phyloP scores from a whole-genome alignment of 2,888 invertebrate species.

The Idaea biselata region DNA sequence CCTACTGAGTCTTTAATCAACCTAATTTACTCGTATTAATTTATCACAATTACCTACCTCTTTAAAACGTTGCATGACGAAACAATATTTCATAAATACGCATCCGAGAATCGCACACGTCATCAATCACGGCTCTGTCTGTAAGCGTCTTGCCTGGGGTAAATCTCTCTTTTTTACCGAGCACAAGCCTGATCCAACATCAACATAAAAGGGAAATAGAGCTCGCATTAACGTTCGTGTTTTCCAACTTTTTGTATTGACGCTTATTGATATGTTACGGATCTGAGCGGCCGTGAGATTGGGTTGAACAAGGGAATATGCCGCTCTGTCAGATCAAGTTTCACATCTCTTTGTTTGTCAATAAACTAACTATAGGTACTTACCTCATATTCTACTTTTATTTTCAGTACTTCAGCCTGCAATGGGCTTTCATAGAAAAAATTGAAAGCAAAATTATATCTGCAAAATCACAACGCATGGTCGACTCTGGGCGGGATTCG shows the following conservation, averaged over 20 bases:
- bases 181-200: conserved; percentile 26
- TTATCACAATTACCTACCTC: background rate
- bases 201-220: conserved; percentile 29
- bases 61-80: background rate
- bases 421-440: too few relatives aligned
- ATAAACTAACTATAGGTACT: too few relatives aligned
- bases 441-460: too few relatives aligned
- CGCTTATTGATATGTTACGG: conserved; percentile 9
- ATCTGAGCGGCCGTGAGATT: background rate
- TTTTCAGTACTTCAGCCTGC: too few relatives aligned
- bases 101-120: conserved; percentile 21
- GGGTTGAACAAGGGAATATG: background rate
- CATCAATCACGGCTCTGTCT: conserved; percentile 49
- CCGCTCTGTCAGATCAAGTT: background rate
- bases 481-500: too few relatives aligned
- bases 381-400: too few relatives aligned
- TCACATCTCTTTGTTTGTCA: too few relatives aligned
- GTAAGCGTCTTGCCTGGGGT: conserved; percentile 40
- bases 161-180: conserved; percentile 56
- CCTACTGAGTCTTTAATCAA: too few relatives aligned
- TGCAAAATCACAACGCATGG: too few relatives aligned
- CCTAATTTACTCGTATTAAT: background rate
- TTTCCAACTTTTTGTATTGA: conserved; percentile 23
- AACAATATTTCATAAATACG: conserved; percentile 7
- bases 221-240: conserved; percentile 25